Base-by-base conservation (phyloP, 2,888 invertebrate genomes). In the Ichneumoninae sp. region DNA sequence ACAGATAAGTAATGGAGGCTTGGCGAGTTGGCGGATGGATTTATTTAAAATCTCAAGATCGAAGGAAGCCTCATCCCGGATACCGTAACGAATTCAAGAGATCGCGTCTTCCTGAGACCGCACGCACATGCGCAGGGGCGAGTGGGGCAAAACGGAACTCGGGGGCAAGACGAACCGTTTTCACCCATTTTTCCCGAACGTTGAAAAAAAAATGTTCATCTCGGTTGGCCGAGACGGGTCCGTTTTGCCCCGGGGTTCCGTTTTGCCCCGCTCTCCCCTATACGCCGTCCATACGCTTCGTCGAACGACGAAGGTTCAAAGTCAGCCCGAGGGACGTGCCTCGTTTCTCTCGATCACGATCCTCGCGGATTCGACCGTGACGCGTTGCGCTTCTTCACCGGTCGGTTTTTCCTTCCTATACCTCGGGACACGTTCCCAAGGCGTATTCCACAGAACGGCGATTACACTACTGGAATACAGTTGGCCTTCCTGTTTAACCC, bases 401-500 rank as follows among this genome's bases (percentile, higher is more conserved):
- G 72, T 84, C 71, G 52, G 77, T 82, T 75, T 82, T 71, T 79
- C 75, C 71, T 79, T 75, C 76, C 79, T 71, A 26, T 76, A 70
- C 74, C 72, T 36, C 89, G 91, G 91, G 90, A 90, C 89, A 88
- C 90, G 89, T 90, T 91, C 89, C 87, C 89, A 90, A 89, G 90
- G 87, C 86, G 88, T 88, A 85, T 86, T 87, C 87, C 86, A 77
- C 69, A 83, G 88, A 87, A 57, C 26, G 30, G 62, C 33, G 33
- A 62, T 62, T 16, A 33, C 7, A 33, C 62, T 62, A 62, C 33
- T 16, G 62, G 16, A 62, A 62, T 62, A 62, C 62, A 62, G 62
- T 62, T 88, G 90, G 90, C 88, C 91, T 89, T 91, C 91, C 90
- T 89, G 90, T 89, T 90, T 89, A 89, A 92, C 89, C 91, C 91